Base-by-base conservation (phyloP, 1,140 invertebrate genomes). In the Aphidius gifuensis region DNA sequence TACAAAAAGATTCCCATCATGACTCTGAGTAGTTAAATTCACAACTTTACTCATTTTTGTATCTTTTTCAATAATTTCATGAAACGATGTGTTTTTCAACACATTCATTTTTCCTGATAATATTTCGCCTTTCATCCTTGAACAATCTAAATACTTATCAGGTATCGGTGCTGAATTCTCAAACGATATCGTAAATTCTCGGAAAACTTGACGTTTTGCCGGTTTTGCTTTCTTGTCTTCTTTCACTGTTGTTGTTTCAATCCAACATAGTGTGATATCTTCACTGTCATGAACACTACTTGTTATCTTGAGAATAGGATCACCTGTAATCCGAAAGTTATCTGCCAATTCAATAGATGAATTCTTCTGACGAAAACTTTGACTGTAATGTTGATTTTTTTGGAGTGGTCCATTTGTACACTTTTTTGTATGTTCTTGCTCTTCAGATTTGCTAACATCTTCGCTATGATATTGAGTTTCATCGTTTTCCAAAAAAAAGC, bases 101-200 rank as follows among this genome's bases (percentile, higher is more conserved):
- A 60, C 42, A 50, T 64, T 58, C 9, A 60, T 46, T 7, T 60
- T 50, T 8, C 56, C 56, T 39, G 57, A 11, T 32, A 9, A 21
- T 46, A 70, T 45, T 60, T 72, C 70, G 5, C 66, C 66, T 11
- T 65, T 60, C 9, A 68, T 16, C 1, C 21, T 57, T 6, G 62
- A 54, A 43, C 70, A 69, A 11, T 71, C 66, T 38, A 70, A 58
- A 45, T 73, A 68, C 21, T 43, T 63, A 7, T 70, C 64, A 9
- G 71, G 68, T 62, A 70, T 71, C 9, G 65, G 62, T 32, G 65
- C 70, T 6, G 67, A 62, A 49, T 73, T 71, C 47, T 73, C 71
- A 47, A 71, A 73, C 1, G 70, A 71, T 8, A 73, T 73, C 8
- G 67, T 60, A n/a, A 65, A 73, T 21, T 73, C 71, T 39, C 67